Evolutionary conservation across 2,797 vertebrate species (phyloP).

Genomic region (Etheostoma nigrum): DNA sequence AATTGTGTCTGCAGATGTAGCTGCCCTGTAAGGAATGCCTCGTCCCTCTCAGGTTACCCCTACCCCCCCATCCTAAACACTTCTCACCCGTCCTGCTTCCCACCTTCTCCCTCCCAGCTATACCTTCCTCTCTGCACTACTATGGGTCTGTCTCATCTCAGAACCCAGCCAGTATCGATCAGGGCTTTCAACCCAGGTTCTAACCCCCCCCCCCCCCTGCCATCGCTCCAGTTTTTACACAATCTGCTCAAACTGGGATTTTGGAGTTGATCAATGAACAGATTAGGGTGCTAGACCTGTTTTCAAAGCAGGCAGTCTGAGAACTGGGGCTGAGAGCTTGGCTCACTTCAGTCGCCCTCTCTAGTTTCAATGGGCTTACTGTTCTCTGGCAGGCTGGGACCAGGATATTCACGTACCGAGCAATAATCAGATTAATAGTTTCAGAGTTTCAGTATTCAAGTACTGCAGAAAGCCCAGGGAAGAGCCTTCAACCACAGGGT

Average conservation of each 20-base stretch:
- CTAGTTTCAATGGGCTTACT: slow-evolving; percentile 76
- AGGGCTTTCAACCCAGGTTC: not conserved
- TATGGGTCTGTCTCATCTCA: slow-evolving; percentile 30
- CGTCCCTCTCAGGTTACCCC: slow-evolving; percentile 82
- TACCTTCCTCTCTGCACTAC: slow-evolving; percentile 15
- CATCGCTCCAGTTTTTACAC: slow-evolving; percentile 10
- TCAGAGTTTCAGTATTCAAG: slow-evolving; percentile 62
- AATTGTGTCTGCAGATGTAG: slow-evolving; percentile 85
- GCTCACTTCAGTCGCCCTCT: slow-evolving; percentile 55
- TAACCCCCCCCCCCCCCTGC: not conserved
- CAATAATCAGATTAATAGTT: slow-evolving; percentile 80
- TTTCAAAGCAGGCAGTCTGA: slow-evolving; percentile 47
- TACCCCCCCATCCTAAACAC: slow-evolving; percentile 53
- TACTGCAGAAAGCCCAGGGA: slow-evolving; percentile 55
- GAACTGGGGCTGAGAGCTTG: slow-evolving; percentile 46
- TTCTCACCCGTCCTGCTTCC: slow-evolving; percentile 66
- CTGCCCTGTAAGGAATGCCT: slow-evolving; percentile 85
- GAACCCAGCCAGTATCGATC: slow-evolving; percentile 7
- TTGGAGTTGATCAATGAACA: slow-evolving; percentile 35
- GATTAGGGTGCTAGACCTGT: slow-evolving; percentile 45
- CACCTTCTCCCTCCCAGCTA: slow-evolving; percentile 54
- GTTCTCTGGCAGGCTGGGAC: slow-evolving; percentile 61
- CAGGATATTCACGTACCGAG: slow-evolving; percentile 60
- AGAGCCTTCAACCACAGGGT: slow-evolving; percentile 57
- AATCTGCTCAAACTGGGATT: slow-evolving; percentile 43